These are phyloP conservation scores for Bactericera cockerelli DNA, from an alignment of 1,140 invertebrate genomes.

Conservation along the genomic window DNA sequence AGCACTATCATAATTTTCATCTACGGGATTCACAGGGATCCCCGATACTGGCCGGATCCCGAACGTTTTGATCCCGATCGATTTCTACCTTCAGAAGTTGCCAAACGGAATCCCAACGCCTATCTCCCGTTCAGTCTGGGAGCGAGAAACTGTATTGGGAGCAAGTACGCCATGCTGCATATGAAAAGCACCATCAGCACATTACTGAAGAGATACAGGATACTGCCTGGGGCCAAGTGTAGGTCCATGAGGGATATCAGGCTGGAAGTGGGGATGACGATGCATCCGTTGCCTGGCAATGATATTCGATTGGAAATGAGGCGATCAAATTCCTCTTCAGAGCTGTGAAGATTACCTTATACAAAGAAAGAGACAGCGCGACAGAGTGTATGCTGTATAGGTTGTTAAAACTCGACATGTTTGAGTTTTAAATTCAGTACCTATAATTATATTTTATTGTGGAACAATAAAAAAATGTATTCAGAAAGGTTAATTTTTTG, in stretches of 20 bases:
- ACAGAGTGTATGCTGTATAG: too few species aligned
- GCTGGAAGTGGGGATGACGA: background rate
- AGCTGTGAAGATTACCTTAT: too few species aligned
- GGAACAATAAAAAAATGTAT: too few species aligned
- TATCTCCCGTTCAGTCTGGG: slow-evolving; percentile 45
- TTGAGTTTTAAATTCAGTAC: too few species aligned
- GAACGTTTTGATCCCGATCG: background rate
- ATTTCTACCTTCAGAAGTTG: background rate
- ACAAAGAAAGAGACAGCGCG: too few species aligned
- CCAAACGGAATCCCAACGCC: slow-evolving; percentile 29
- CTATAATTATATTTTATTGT: too few species aligned
- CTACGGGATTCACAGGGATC: background rate
- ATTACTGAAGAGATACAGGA: background rate
- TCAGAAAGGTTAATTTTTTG: too few species aligned
- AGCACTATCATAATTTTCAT: background rate
- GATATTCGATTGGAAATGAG: too few species aligned
- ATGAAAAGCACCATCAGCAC: background rate
- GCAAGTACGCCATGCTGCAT: slow-evolving; percentile 13
- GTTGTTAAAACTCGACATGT: too few species aligned
- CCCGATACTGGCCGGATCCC: background rate
- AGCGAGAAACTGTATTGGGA: slow-evolving; percentile 39
- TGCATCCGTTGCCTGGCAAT: background rate
- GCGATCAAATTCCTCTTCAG: too few species aligned
- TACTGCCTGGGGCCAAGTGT: background rate
- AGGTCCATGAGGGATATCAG: background rate